phyloP scores from a whole-genome alignment of 2,888 invertebrate species.

The Rhamphomyia laevipes region DNA sequence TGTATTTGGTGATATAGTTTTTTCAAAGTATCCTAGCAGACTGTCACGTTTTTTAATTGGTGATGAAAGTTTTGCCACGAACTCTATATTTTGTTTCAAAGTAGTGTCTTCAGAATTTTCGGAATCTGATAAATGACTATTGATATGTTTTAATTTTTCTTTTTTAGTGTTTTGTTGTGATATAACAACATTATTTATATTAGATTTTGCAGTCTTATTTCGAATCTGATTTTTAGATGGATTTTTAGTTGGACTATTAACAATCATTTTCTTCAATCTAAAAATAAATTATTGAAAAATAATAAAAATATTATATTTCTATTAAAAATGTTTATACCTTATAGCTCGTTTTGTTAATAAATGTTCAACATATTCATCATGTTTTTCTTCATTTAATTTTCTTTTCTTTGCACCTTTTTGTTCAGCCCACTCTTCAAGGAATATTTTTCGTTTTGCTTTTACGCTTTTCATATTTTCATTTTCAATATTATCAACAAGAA shows the following conservation, averaged over 20 bases:
- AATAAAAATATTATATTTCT: background rate
- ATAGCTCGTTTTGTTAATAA: conserved; percentile 50
- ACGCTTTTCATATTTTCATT: conserved; percentile 15
- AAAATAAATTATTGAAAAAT: conserved; percentile 2
- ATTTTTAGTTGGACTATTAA: conserved; percentile 14
- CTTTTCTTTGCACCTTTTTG: conserved; percentile 50
- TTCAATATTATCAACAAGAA: conserved; percentile 6
- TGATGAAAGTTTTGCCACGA: conserved; percentile 44
- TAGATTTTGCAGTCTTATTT: background rate
- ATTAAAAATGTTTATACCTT: conserved; percentile 24
- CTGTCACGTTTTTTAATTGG: conserved; percentile 48
- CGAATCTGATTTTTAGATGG: too few relatives aligned
- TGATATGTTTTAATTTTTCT: too few relatives aligned
- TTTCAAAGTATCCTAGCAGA: conserved; percentile 48
- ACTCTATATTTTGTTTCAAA: conserved; percentile 27
- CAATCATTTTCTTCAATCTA: conserved; percentile 32
- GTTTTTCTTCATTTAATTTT: conserved; percentile 44
- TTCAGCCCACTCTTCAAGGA: conserved; percentile 51
- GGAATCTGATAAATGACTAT: too few relatives aligned
- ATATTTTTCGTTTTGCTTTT: conserved; percentile 41
- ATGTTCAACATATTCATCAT: conserved; percentile 44
- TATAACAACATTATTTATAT: conserved; percentile 3
- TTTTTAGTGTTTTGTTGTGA: too few relatives aligned
- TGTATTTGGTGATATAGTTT: conserved; percentile 27
- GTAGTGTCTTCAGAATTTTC: background rate